Evolutionary conservation across 2,113 vertebrate genomes (phyloP).

Genomic region (Xenopus laevis): DNA sequence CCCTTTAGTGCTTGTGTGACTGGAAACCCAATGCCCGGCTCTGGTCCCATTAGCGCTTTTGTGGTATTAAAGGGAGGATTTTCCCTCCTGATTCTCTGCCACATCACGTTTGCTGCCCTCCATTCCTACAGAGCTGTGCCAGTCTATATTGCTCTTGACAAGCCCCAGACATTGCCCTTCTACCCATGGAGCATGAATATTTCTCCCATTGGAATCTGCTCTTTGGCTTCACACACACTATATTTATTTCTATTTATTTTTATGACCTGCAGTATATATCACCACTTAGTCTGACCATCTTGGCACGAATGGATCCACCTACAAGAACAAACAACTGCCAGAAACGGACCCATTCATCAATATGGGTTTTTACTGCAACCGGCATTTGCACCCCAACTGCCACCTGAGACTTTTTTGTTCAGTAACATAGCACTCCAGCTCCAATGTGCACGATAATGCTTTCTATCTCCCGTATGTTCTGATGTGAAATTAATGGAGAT

Average conservation of each 20-base stretch:
- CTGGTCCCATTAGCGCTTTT: conserved; percentile 17
- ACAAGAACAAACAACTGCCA: too few species aligned
- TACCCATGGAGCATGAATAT: too few species aligned
- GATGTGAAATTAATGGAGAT: conserved; percentile 6
- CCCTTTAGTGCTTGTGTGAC: conserved; percentile 9
- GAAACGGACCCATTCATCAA: too few species aligned
- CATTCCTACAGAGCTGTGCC: conserved; percentile 5
- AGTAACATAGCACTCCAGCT: not conserved
- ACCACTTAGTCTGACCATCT: too few species aligned
- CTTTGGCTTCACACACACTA: too few species aligned
- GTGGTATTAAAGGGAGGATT: conserved; percentile 3
- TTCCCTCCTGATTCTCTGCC: conserved; percentile 24
- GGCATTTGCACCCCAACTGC: too few species aligned
- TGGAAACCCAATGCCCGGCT: conserved; percentile 7
- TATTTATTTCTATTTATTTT: too few species aligned
- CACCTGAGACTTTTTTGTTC: not conserved
- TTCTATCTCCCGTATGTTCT: not conserved
- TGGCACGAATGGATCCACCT: too few species aligned
- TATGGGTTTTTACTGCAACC: too few species aligned
- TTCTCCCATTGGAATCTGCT: too few species aligned
- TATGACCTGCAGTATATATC: too few species aligned
- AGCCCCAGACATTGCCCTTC: conserved; percentile 23
- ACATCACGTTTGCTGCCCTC: conserved; percentile 15
- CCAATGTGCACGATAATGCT: not conserved
- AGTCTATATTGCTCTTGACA: conserved; percentile 22